Base-by-base conservation (phyloP, 2,888 invertebrate species). In the Drosophila kokeensis region DNA sequence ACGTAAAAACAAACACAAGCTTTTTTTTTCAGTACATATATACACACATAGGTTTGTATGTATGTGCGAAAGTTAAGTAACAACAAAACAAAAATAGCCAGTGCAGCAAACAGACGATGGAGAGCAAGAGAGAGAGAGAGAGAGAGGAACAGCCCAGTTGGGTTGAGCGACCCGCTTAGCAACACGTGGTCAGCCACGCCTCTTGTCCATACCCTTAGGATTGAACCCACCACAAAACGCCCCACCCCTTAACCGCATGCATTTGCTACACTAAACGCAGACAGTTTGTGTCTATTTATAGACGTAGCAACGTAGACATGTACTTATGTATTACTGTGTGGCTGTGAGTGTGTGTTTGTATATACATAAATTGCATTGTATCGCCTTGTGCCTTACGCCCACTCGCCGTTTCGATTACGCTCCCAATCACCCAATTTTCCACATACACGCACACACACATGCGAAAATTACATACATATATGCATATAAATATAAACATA, bases 121-220 rank as follows among this genome's bases (percentile, higher is more conserved):
- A 15, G 15, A 40, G 27, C n/a, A 11, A n/a, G 38, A 36, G 18
- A 38, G 18, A 38, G 21, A 18, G 38, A 38, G 21, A 18, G 38
- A 38, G 38, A 36, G 32, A 36, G 11, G 34, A 27, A 18, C 59
- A 45, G 53, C 38, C 18, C 66, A 34, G 62, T 54, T 68, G 72
- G 63, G 81, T 86, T 82, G 73, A 86, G 83, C 82, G 86, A 82
- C 82, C 83, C 86, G 83, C 83, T 81, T 81, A 83, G 86, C 82
- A 82, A 82, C 82, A 83, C 86, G 82, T 77, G 86, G 70, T 73
- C 74, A 80, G 68, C 73, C 68, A 72, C 58, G 78, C 67, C 76
- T 24, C 59, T 42, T 42, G 45, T 57, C 34, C 36, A 38, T n/a
- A 13, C 58, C 5, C 24, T 45, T 45, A 15, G 24, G 24, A 24